phyloP scores from a whole-genome alignment of 2,888 invertebrate species.

The Himalopsyche kuldschensis region DNA sequence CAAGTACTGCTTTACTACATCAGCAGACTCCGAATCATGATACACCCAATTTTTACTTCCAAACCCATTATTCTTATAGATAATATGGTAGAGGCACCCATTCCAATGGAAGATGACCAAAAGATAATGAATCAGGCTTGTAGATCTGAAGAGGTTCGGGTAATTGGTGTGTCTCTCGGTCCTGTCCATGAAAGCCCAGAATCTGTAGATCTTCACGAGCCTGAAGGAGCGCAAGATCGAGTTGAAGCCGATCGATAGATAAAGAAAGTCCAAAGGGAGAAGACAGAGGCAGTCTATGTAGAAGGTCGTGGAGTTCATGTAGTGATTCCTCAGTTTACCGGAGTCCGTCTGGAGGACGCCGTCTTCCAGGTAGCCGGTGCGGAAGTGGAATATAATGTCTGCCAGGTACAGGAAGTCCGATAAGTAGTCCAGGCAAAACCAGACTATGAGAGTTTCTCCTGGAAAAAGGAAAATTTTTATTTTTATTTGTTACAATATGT shows the following conservation, averaged over 20 bases:
- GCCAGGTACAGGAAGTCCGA: slow-evolving; percentile 94
- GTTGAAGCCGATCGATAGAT: slow-evolving; percentile 95
- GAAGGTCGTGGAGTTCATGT: slow-evolving; percentile 96
- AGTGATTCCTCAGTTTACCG: slow-evolving; percentile 89
- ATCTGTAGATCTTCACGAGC: slow-evolving; percentile 95
- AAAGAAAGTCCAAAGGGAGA: slow-evolving; percentile 95
- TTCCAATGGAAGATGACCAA: slow-evolving; percentile 99
- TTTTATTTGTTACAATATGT: no score
- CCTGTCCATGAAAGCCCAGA: slow-evolving; percentile 98
- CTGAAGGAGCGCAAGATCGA: slow-evolving; percentile 94
- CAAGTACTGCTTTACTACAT: slow-evolving; percentile 92
- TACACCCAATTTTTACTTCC: slow-evolving; percentile 93
- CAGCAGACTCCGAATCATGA: slow-evolving; percentile 81
- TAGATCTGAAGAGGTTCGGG: slow-evolving; percentile 93
- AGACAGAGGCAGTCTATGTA: slow-evolving; percentile 98
- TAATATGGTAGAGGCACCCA: slow-evolving; percentile 96
- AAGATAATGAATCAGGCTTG: slow-evolving; percentile 92
- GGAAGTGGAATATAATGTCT: slow-evolving; percentile 96
- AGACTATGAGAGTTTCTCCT: slow-evolving; percentile 86
- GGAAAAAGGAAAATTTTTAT: no score
- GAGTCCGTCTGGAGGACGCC: slow-evolving; percentile 97
- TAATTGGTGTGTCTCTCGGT: slow-evolving; percentile 98
- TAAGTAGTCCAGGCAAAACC: slow-evolving; percentile 97
- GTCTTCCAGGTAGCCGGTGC: slow-evolving; percentile 96
- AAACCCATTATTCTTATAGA: slow-evolving; percentile 93